phyloP scores from a whole-genome alignment of 2,113 vertebrate genomes.

The Otis tarda region DNA sequence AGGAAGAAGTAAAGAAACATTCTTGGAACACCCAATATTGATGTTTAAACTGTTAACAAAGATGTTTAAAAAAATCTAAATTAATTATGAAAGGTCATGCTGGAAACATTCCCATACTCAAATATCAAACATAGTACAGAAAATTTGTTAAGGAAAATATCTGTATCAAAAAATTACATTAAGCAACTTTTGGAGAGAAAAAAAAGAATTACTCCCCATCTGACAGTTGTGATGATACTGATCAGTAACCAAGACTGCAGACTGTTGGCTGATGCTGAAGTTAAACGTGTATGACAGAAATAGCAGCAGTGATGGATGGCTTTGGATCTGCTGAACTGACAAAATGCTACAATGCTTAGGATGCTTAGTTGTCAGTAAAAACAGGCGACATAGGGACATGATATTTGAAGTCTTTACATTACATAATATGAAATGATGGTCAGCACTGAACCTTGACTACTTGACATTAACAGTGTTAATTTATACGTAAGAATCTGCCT shows the following conservation, averaged over 20 bases:
- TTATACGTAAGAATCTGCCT: constrained; percentile 63
- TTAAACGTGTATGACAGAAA: constrained; percentile 76
- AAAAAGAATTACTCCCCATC: not conserved
- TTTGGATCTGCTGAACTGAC: constrained; percentile 67
- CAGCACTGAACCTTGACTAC: constrained; percentile 72
- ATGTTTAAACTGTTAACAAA: not conserved
- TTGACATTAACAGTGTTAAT: constrained; percentile 66
- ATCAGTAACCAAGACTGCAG: constrained; percentile 67
- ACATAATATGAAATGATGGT: constrained; percentile 72
- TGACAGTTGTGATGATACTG: constrained; percentile 53
- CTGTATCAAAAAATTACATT: not conserved
- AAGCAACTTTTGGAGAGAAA: constrained; percentile 7
- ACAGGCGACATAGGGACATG: constrained; percentile 66
- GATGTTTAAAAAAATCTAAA: not conserved
- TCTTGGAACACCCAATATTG: not conserved
- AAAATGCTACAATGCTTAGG: constrained; percentile 67
- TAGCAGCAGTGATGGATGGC: constrained; percentile 74
- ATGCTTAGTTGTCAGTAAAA: constrained; percentile 74
- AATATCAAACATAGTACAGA: not conserved
- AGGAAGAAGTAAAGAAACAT: not conserved
- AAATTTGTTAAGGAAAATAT: not conserved
- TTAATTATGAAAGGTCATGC: not conserved
- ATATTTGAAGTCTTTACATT: constrained; percentile 68
- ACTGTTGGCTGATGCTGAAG: constrained; percentile 70
- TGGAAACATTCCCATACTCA: not conserved